These are phyloP conservation scores for Petrosia ficiformis DNA, from an alignment of 37 sponge, comb jelly and placozoan species.

Conservation along the genomic window DNA sequence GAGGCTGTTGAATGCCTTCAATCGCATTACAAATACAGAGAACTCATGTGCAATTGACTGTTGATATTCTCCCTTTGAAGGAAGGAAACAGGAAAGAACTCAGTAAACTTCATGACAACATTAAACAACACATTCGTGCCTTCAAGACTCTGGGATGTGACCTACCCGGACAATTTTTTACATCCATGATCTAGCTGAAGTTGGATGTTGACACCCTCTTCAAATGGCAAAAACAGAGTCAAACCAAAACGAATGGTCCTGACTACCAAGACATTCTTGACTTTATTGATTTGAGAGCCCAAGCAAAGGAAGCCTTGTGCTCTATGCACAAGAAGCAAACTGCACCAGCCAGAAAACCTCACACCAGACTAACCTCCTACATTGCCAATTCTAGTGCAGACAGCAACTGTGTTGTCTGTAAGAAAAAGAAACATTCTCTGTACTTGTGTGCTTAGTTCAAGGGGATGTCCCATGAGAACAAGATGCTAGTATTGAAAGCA, in stretches of 20 bases:
- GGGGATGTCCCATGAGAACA: conserved; percentile 21
- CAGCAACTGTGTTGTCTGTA: conserved; percentile 25
- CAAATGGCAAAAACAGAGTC: conserved; percentile 52
- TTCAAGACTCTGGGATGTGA: conserved; percentile 39
- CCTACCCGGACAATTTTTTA: conserved; percentile 25
- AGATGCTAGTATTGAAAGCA: conserved; percentile 22
- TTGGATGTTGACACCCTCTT: conserved; percentile 31
- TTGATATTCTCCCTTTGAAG: conserved; percentile 34
- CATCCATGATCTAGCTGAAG: conserved; percentile 35
- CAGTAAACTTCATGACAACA: conserved; percentile 23
- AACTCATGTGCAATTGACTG: conserved; percentile 36
- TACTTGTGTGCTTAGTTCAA: conserved; percentile 42
- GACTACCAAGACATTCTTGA: conserved; percentile 32
- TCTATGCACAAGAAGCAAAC: conserved; percentile 12
- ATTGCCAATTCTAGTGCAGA: background rate
- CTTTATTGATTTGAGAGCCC: conserved; percentile 46
- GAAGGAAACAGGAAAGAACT: conserved; percentile 43
- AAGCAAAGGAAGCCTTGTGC: conserved; percentile 29
- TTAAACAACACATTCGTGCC: conserved; percentile 52
- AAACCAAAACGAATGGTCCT: conserved; percentile 22
- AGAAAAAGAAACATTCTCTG: conserved; percentile 37
- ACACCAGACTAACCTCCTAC: conserved; percentile 14
- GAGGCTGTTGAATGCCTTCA: conserved; percentile 50
- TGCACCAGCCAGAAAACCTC: background rate
- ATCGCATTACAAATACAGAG: conserved; percentile 36